These are phyloP conservation scores for Autographa gamma DNA, from an alignment of 2,888 invertebrate species.

Conservation along the genomic window DNA sequence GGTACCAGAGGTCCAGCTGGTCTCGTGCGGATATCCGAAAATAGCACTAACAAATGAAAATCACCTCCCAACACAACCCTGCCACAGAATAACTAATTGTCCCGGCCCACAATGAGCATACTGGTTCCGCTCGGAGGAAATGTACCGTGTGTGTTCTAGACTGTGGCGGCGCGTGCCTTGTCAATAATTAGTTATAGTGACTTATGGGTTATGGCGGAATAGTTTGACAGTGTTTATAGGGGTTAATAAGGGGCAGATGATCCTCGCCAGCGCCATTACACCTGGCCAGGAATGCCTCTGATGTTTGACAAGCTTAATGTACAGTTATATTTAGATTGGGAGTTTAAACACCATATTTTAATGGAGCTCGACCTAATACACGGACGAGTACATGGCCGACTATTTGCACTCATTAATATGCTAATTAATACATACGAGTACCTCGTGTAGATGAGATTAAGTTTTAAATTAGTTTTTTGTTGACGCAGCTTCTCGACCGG, in stretches of 20 bases:
- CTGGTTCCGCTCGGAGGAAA: constrained; percentile 49
- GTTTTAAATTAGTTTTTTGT: constrained; percentile 18
- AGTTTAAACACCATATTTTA: constrained; percentile 33
- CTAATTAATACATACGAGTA: constrained; percentile 33
- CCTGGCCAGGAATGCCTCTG: constrained; percentile 47
- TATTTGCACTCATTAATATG: constrained; percentile 44
- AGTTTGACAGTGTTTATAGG: constrained; percentile 72
- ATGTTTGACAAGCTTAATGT: constrained; percentile 26
- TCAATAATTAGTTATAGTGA: constrained; percentile 82
- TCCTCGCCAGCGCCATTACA: constrained; percentile 38
- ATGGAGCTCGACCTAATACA: constrained; percentile 31
- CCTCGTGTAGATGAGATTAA: constrained; percentile 19
- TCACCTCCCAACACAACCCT: constrained; percentile 68
- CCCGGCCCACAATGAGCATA: constrained; percentile 39
- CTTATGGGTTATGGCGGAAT: constrained; percentile 71
- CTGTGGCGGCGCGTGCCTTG: constrained; percentile 65
- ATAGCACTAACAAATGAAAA: constrained; percentile 76
- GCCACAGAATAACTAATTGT: constrained; percentile 77
- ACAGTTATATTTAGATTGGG: constrained; percentile 41
- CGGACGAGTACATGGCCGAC: constrained; percentile 6
- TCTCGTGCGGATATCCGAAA: constrained; percentile 73
- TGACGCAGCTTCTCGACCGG: constrained; percentile 11
- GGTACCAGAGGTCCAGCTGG: constrained; percentile 68
- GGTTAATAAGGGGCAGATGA: constrained; percentile 80
- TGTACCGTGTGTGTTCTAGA: constrained; percentile 40